phyloP scores from a whole-genome alignment of 2,888 invertebrate genomes.

The Microplitis manilae region DNA sequence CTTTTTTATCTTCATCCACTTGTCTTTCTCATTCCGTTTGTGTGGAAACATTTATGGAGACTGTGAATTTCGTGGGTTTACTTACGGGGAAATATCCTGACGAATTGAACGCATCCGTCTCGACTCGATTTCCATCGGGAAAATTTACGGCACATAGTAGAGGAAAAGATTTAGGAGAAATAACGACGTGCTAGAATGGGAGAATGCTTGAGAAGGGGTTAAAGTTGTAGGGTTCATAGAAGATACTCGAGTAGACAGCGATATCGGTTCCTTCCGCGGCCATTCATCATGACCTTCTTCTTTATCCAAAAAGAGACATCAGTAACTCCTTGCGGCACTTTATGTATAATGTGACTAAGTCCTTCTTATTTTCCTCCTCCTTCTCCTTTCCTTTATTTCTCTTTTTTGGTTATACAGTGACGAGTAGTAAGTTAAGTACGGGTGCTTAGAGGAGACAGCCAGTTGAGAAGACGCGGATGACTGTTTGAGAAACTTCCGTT shows the following conservation, averaged over 20 bases:
- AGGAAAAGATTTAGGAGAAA: not conserved
- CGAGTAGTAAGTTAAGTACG: not conserved
- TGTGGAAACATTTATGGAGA: too few relatives aligned
- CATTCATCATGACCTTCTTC: not conserved
- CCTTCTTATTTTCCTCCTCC: too few relatives aligned
- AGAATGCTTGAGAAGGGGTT: not conserved
- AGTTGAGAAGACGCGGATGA: slow-evolving; percentile 29
- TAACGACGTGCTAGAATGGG: too few relatives aligned
- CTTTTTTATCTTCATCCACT: slow-evolving; percentile 4
- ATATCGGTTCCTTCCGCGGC: not conserved
- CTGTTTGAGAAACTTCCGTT: slow-evolving; percentile 33
- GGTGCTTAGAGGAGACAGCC: not conserved
- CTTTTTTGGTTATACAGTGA: not conserved
- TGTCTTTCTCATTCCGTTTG: not conserved
- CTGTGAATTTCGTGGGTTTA: too few relatives aligned
- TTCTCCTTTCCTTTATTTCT: not conserved
- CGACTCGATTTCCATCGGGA: slow-evolving; percentile 3
- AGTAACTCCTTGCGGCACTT: too few relatives aligned
- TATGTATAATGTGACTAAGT: too few relatives aligned
- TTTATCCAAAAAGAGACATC: too few relatives aligned
- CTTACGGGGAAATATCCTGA: slow-evolving; percentile 18
- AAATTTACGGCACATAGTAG: slow-evolving; percentile 14
- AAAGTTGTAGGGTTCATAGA: not conserved
- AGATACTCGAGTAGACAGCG: not conserved
- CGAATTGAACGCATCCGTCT: slow-evolving; percentile 24